Conservation (phyloP, 2,888 invertebrate species). For the Agrochola lychnidis region DNA sequence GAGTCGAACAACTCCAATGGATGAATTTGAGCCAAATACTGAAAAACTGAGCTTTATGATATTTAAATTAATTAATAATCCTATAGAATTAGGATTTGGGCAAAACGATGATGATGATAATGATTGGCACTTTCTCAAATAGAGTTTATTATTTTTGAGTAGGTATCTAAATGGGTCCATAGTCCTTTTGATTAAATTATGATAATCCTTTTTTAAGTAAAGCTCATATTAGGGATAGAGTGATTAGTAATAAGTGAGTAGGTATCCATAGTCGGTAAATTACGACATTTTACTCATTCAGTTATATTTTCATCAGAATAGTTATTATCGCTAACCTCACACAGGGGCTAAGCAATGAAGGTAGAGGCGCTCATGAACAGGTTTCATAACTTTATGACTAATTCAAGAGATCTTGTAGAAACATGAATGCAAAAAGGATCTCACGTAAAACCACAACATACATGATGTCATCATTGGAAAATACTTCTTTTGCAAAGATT, state of each 20-base stretch:
- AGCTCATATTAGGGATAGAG: background rate
- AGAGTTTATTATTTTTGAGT: background rate
- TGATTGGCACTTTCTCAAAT: too few species aligned
- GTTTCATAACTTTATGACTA: conserved; percentile 60
- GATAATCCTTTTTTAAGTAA: background rate
- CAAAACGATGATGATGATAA: background rate
- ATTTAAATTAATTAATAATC: background rate
- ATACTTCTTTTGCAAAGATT: conserved; percentile 21
- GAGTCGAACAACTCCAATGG: too few species aligned
- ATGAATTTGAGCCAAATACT: background rate
- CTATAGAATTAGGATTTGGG: background rate
- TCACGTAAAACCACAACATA: conserved; percentile 17
- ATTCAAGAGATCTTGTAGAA: conserved; percentile 42
- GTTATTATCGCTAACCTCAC: background rate
- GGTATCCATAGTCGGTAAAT: too few species aligned
- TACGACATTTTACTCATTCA: background rate
- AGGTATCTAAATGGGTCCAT: background rate
- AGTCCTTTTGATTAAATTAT: background rate
- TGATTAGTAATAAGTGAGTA: background rate
- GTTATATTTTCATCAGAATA: background rate
- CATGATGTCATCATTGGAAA: conserved; percentile 55
- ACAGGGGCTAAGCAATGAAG: conserved; percentile 23
- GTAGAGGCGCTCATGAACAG: conserved; percentile 37
- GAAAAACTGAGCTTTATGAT: background rate
- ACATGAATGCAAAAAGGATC: conserved; percentile 49